Base-by-base conservation (phyloP, 2,113 vertebrate species). In the Ancistrus triradiatus region DNA sequence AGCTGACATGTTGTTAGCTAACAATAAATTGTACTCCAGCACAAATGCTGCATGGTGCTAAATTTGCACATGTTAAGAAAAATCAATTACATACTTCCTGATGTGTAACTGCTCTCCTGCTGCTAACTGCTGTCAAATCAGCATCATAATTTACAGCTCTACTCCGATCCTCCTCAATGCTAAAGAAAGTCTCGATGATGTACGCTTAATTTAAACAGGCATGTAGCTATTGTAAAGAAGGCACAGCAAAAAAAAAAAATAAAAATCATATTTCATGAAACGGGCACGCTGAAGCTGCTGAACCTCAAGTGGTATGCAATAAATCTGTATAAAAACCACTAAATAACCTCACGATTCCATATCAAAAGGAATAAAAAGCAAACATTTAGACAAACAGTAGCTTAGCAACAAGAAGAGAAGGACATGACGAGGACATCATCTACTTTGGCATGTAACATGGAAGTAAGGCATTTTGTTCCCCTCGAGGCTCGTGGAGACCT, bases 391-490 rank as follows among this genome's bases (percentile, higher is more conserved):
- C 38, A 49, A 66, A 61, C 50, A 50, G 50, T 77, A 72, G 76
- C 59, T 74, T 74, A 70, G 66, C 63, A 69, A 69, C 24, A 70
- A 77, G 46, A 73, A 75, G 35, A 70, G 75, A 74, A 80, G 69
- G 73, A 78, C 79, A 72, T 72, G 77, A 49, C 63, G 76, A 76
- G 75, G 74, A 78, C 80, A 73, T 73, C 69, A 79, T 80, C 83
- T 84, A 86, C 82, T 86, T 86, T 87, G 84, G 85, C 84, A 85
- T 83, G 83, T 80, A 81, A 60, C 72, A 86, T 83, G 83, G 80
- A 84, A 84, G 80, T 88, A 88, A 88, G 87, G 87, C 87, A 88
- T 85, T 81, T 83, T 81, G 80, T 81, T 79, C 73, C 83, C 82
- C 78, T 68, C 60, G 69, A 50, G 52, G 55, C 56, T 63, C 64